These are phyloP conservation scores for Odontomyia ornata DNA, from an alignment of 2,888 invertebrate species.

Conservation along the genomic window DNA sequence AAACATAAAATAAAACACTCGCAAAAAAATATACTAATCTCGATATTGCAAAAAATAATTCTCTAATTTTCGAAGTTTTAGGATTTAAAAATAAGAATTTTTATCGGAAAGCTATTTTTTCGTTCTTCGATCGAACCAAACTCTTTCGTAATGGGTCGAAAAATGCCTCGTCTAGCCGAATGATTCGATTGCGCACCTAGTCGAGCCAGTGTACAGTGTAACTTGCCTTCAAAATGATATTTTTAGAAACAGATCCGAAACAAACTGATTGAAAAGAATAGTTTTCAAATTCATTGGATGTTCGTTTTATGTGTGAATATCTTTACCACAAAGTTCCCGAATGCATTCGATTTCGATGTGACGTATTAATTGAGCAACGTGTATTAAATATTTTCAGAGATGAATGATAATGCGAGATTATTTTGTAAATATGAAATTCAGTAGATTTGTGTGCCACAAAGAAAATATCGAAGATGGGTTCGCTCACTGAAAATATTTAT, in stretches of 20 bases:
- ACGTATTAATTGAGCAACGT: background rate
- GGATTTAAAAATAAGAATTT: too few relatives aligned
- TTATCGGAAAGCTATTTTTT: too few relatives aligned
- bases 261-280: slow-evolving; percentile 16
- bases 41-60: too few relatives aligned
- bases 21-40: background rate
- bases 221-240: background rate
- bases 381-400: slow-evolving; percentile 2
- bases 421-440: background rate
- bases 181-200: background rate
- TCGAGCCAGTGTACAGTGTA: background rate
- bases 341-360: background rate
- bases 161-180: slow-evolving; percentile 34
- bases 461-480: background rate
- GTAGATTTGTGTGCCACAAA: background rate
- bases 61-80: too few relatives aligned
- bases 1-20: slow-evolving; percentile 13
- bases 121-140: slow-evolving; percentile 46
- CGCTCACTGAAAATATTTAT: background rate
- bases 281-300: background rate
- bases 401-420: slow-evolving; percentile 11
- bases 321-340: background rate
- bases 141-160: slow-evolving; percentile 49
- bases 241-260: slow-evolving; percentile 33
- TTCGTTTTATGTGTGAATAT: background rate